A percentile compares a stretch with the other conserved stretches of the same genome.
These are phyloP conservation scores for Dendrolimus pini DNA, from an alignment of 2,888 invertebrate genomes.

Conservation along the genomic window DNA sequence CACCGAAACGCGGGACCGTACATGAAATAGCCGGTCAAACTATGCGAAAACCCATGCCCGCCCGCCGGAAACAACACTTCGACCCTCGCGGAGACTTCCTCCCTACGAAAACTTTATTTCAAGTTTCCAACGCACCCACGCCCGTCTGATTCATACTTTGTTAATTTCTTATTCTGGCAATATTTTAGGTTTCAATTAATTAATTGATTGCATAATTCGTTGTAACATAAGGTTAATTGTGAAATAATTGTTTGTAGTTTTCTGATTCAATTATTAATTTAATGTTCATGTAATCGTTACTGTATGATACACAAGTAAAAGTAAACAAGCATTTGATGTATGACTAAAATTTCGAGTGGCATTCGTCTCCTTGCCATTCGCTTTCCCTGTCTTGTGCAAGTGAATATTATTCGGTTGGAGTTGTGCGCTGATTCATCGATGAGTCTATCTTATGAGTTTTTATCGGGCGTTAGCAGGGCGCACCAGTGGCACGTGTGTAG, in stretches of 20 bases:
- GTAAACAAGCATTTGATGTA: no score
- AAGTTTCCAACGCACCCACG: no score
- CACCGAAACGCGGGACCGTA: constrained; percentile 72
- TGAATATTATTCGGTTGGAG: constrained; percentile 50
- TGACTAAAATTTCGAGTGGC: no score
- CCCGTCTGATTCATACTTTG: no score
- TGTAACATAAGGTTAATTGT: no score
- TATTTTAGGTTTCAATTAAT: no score
- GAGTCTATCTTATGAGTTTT: constrained; percentile 71
- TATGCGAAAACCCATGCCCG: constrained; percentile 73
- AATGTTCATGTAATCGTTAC: no score
- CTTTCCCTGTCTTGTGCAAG: constrained; percentile 65
- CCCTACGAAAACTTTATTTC: neutral
- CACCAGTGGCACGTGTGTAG: constrained; percentile 26
- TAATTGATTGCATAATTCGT: no score
- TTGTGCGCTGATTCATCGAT: constrained; percentile 68
- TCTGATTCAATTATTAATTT: no score
- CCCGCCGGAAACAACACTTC: constrained; percentile 52
- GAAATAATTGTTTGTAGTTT: no score
- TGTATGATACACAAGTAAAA: no score
- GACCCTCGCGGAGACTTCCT: constrained; percentile 51
- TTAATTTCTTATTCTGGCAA: no score
- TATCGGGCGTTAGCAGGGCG: constrained; percentile 53
- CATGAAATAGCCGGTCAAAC: constrained; percentile 72
- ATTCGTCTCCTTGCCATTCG: constrained; percentile 38